Evolutionary conservation across 1,140 invertebrate genomes (phyloP), one percentile per base, ranked within the genome.

Genomic region (Sarcophaga bullata): DNA sequence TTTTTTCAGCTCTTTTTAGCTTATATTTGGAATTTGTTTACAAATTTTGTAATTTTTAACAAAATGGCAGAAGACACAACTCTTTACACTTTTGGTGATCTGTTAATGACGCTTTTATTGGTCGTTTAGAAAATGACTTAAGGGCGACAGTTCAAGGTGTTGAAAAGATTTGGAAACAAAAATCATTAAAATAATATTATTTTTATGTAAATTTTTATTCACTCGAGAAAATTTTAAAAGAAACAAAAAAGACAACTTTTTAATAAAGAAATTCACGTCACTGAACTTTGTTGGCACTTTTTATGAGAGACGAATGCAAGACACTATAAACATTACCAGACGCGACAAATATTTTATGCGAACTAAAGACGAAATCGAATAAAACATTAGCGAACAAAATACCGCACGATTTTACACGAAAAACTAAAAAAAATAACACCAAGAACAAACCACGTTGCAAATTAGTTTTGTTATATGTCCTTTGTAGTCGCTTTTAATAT

Each of bases 111-210:
- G 4, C 10, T 15, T 11, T 75, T 68, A 25, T 68, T 68, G 25
- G 25, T 68, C 19, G 17, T 10, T 68, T 68, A 9, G 17, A 15
- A 68, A 68, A 68, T 68, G 17, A 10, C 17, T 68, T 68, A 50
- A 50, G 75, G 75, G 48, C 50, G 75, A 78, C 75, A 78, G 75
- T 78, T 78, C 75, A 78, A 78, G 75, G 48, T 50, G 50, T 19
- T 52, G n/a, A n/a, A 48, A 49, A 49, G 9, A 47, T 48, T 49
- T 25, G 17, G 37, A 72, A 76, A 76, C 46, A 76, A 52, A 25
- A 17, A 52, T 50, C 25, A 7, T 52, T 11, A 17, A 78, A 78
- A 78, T 47, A 49, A 76, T 25, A 13, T 4, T 75, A 10, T 49
- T 76, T 76, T 76, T 76, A 49, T 49, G n/a, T 50, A 50, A 50